phyloP scores from a whole-genome alignment of 1,140 invertebrate species.

The Scaptomyza graminum region DNA sequence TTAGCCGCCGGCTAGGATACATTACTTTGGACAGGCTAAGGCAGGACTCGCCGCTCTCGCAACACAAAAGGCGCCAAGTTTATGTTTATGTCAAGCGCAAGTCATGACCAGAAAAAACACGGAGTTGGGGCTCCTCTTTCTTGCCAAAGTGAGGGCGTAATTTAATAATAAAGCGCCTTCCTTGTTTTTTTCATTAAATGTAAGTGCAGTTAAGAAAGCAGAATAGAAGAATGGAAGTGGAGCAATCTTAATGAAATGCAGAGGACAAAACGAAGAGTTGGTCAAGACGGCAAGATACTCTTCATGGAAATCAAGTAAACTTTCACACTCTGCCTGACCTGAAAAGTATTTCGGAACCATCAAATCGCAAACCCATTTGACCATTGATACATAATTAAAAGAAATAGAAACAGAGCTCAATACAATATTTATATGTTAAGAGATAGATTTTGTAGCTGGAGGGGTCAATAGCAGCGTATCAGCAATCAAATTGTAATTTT shows the following conservation, averaged over 20 bases:
- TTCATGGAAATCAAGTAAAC: no score
- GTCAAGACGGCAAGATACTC: background rate
- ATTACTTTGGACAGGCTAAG: conserved; percentile 51
- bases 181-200: conserved; percentile 70
- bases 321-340: no score
- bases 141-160: conserved; percentile 38
- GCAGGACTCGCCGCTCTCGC: conserved; percentile 4
- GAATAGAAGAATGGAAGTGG: conserved; percentile 15
- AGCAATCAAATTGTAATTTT: conserved; percentile 62
- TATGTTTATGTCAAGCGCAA: conserved; percentile 76
- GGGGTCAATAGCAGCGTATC: conserved; percentile 33
- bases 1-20: conserved; percentile 67
- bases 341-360: no score
- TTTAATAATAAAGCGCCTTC: conserved; percentile 72
- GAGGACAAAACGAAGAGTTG: conserved; percentile 12
- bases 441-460: background rate
- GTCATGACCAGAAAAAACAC: conserved; percentile 20
- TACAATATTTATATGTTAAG: no score
- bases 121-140: background rate
- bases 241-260: background rate
- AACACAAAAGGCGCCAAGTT: conserved; percentile 77
- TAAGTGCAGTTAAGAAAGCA: conserved; percentile 55
- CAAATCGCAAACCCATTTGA: no score
- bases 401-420: background rate
- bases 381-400: background rate